Evolutionary conservation across 2,888 invertebrate species (phyloP), one percentile per base, ranked within the genome.

Genomic region (Thymelicus acteon): DNA sequence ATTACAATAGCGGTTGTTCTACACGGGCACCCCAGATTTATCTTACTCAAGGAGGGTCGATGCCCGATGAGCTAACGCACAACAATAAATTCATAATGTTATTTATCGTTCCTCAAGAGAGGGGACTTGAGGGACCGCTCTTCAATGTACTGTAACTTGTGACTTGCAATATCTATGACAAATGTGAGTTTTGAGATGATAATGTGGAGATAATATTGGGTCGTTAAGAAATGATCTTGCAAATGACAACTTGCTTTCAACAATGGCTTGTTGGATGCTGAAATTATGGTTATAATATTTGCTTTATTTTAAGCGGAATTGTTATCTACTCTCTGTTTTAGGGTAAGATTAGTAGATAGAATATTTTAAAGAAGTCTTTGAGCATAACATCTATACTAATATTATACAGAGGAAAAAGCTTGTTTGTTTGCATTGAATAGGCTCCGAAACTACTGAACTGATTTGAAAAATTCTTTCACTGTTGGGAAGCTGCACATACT

Each of bases 121-220:
- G 63, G 63, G 63, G 62, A 37, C 47, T 47, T 31, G 60, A 48
- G 63, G 63, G 63, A 57, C 31, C 47, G 37, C 31, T 54, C 62
- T 54, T 68, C 68, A 68, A 61, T 64, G 63, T 70, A 58, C 64
- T 70, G 69, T 64, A 64, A 70, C 69, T 63, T 64, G 69, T 70
- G 69, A 70, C 69, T 70, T 70, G 69, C 69, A 40, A 64, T 64
- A 58, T 60, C 64, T 58, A 31, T 70, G 69, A 64, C 63, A 63
- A 70, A 70, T 70, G 69, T 58, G 62, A 6, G 58, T 57, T 70
- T 70, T 64, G 57, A n/a, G 64, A 64, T 70, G 63, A 40, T 69
- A 44, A 57, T 31, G 52, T 49, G 52, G 31, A 3, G 31, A 49
- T 67, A 24, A 44, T 62, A 31, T 52, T 61, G n/a, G n/a, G 47